Conservation (phyloP, 2,888 invertebrate species). For the Erebia ligea region DNA sequence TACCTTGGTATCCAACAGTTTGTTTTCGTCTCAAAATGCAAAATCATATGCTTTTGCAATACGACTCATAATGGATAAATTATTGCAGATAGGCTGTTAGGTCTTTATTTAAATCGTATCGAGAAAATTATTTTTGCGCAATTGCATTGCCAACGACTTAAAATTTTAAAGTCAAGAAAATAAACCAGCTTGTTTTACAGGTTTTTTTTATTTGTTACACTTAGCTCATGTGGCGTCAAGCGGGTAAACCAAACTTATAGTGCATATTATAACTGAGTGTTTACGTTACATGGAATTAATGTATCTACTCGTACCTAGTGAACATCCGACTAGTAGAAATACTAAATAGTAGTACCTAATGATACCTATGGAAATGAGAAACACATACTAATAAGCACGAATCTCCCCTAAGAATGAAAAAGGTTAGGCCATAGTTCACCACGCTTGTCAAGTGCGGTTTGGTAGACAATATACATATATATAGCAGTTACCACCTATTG, state of each 20-base stretch:
- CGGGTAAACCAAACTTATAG: neutral
- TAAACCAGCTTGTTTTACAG: slow-evolving; percentile 25
- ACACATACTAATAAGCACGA: too few species aligned
- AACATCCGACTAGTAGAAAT: too few species aligned
- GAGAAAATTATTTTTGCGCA: slow-evolving; percentile 29
- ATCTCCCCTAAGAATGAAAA: too few species aligned
- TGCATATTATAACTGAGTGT: neutral
- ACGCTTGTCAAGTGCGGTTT: too few species aligned
- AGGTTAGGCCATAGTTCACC: too few species aligned
- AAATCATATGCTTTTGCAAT: slow-evolving; percentile 48
- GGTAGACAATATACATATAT: too few species aligned
- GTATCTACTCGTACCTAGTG: too few species aligned
- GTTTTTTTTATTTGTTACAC: slow-evolving; percentile 22
- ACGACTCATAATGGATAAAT: slow-evolving; percentile 50
- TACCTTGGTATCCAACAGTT: slow-evolving; percentile 46
- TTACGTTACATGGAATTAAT: too few species aligned
- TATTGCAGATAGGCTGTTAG: slow-evolving; percentile 43
- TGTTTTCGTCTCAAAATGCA: slow-evolving; percentile 47
- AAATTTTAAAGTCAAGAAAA: slow-evolving; percentile 59
- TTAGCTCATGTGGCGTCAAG: slow-evolving; percentile 4
- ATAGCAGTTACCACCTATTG: too few species aligned
- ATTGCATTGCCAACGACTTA: slow-evolving; percentile 43
- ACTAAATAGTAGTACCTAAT: too few species aligned
- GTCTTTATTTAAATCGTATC: slow-evolving; percentile 33
- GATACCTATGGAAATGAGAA: too few species aligned